Percentiles rank a stretch among this genome's conserved stretches.
These are phyloP conservation scores for Atopsyche davidsoni DNA, from an alignment of 1,140 invertebrate genomes.

Conservation along the genomic window DNA sequence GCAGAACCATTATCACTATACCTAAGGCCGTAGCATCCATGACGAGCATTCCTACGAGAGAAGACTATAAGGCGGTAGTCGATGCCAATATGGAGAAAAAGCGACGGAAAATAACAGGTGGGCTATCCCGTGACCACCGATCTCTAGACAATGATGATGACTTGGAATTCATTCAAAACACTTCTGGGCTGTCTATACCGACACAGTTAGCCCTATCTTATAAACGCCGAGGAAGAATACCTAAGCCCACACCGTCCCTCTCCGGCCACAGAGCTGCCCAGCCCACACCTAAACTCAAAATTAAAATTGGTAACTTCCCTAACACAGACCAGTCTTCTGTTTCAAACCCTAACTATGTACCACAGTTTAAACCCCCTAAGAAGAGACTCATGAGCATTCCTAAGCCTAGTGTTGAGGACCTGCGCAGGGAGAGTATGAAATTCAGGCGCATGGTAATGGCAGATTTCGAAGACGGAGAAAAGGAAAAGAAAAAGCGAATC, in stretches of 20 bases:
- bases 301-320: slow-evolving; percentile 61
- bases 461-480: slow-evolving; percentile 66
- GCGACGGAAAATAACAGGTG: slow-evolving; percentile 53
- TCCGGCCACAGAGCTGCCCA: slow-evolving; percentile 34
- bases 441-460: slow-evolving; percentile 77
- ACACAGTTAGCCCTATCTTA: slow-evolving; percentile 36
- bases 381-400: slow-evolving; percentile 63
- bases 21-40: slow-evolving; percentile 82
- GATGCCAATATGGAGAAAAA: slow-evolving; percentile 63
- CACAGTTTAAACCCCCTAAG: slow-evolving; percentile 68
- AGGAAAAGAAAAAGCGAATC: slow-evolving; percentile 51
- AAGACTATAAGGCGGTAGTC: slow-evolving; percentile 67
- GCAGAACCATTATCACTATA: slow-evolving; percentile 70
- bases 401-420: slow-evolving; percentile 66
- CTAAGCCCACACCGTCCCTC: slow-evolving; percentile 36
- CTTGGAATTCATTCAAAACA: slow-evolving; percentile 31
- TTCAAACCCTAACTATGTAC: slow-evolving; percentile 40
- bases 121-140: slow-evolving; percentile 50
- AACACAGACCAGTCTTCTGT: slow-evolving; percentile 33
- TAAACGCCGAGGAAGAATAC: slow-evolving; percentile 50
- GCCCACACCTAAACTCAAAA: slow-evolving; percentile 70
- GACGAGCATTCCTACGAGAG: slow-evolving; percentile 74
- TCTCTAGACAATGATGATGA: slow-evolving; percentile 47
- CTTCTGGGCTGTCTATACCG: slow-evolving; percentile 15
- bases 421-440: slow-evolving; percentile 81